These are phyloP conservation scores for Oscheius myriophilus DNA, from an alignment of 2,888 invertebrate species.

Conservation along the genomic window DNA sequence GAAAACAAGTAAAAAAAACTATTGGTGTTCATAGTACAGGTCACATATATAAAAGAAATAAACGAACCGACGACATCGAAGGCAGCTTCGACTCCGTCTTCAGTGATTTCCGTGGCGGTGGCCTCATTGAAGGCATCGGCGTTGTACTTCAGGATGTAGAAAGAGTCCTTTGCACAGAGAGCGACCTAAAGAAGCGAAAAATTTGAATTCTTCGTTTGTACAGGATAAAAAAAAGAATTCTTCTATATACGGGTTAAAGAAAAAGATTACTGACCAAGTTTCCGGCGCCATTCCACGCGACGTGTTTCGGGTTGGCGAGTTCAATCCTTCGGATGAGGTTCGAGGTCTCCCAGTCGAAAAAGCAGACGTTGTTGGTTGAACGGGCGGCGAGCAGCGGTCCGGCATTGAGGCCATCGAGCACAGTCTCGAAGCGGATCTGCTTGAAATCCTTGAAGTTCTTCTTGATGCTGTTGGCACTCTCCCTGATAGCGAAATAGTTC, in stretches of 20 bases:
- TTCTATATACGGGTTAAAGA: constrained; percentile 98
- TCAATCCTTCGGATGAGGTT: constrained; percentile 93
- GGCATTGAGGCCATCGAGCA: constrained; percentile 81
- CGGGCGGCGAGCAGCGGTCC: constrained; percentile 81
- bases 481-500: constrained; percentile 83
- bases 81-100: constrained; percentile 93
- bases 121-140: constrained; percentile 83
- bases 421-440: constrained; percentile 90
- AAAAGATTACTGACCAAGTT: constrained; percentile 80
- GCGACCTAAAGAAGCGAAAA: constrained; percentile 75
- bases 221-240: constrained; percentile 80
- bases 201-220: constrained; percentile 76
- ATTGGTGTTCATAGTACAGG: background rate
- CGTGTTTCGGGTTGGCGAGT: constrained; percentile 82
- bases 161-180: constrained; percentile 92
- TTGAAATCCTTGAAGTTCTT: constrained; percentile 76
- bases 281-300: constrained; percentile 96
- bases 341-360: constrained; percentile 96
- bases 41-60: background rate
- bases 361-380: constrained; percentile 76
- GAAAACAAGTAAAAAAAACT: background rate
- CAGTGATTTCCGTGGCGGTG: constrained; percentile 81
- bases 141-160: constrained; percentile 90
- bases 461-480: constrained; percentile 89
- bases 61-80: constrained; percentile 78